phyloP scores from a whole-genome alignment of 2,888 invertebrate species.

The Sarcophaga rosellei region DNA sequence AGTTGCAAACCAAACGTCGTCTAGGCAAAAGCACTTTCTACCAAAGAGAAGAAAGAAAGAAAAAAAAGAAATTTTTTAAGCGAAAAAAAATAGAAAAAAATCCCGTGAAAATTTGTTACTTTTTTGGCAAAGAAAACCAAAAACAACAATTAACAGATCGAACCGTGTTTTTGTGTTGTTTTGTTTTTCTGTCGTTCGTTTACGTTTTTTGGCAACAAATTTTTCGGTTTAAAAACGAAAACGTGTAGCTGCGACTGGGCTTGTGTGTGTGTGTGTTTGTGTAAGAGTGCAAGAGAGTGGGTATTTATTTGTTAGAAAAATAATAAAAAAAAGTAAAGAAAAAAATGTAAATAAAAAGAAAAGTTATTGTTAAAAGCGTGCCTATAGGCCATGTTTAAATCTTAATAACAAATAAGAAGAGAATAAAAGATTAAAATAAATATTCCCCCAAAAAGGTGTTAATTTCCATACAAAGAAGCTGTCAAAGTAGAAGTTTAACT shows the following conservation, averaged over 20 bases:
- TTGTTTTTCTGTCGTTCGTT: not conserved
- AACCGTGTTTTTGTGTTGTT: conserved; percentile 41
- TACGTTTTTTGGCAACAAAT: conserved; percentile 49
- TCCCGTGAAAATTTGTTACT: not conserved
- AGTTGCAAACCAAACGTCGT: conserved; percentile 66
- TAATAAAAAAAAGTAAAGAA: not conserved
- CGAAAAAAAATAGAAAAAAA: not conserved
- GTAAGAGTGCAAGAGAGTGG: not conserved
- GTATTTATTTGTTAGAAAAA: not conserved
- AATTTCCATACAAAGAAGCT: no score
- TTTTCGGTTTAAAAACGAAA: conserved; percentile 12
- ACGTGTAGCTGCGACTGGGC: conserved; percentile 21
- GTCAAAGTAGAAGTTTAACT: no score
- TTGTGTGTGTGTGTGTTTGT: conserved; percentile 6
- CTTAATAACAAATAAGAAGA: not conserved
- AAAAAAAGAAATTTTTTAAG: not conserved
- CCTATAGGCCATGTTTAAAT: not conserved
- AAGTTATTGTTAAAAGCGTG: not conserved
- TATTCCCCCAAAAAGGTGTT: no score
- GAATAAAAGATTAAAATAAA: not conserved
- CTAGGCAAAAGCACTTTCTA: conserved; percentile 53
- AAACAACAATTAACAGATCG: not conserved
- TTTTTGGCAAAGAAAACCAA: not conserved
- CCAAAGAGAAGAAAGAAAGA: not conserved
- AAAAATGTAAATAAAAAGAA: not conserved